phyloP scores from a whole-genome alignment of 2,888 invertebrate species.

The Drosophila anceps region DNA sequence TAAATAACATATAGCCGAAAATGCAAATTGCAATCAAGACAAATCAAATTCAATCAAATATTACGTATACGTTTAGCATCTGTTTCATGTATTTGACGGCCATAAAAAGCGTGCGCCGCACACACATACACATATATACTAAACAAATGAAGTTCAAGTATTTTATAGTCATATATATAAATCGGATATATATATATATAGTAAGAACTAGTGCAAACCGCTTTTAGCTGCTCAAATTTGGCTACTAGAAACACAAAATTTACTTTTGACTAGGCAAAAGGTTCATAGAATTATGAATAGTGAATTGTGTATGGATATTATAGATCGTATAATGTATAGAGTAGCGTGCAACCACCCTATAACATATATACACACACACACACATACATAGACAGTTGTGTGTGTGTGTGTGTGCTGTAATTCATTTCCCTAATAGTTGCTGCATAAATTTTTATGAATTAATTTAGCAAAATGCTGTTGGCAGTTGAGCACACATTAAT shows the following conservation, averaged over 20 bases:
- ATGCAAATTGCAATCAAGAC: slow-evolving; percentile 12
- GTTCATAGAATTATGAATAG: background rate
- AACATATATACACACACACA: slow-evolving; percentile 6
- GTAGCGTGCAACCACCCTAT: slow-evolving; percentile 55
- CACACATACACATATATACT: slow-evolving; percentile 1
- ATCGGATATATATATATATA: slow-evolving; percentile 1
- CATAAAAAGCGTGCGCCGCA: slow-evolving; percentile 18
- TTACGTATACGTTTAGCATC: slow-evolving; percentile 52
- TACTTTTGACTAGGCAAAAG: slow-evolving; percentile 21
- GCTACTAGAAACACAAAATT: slow-evolving; percentile 26
- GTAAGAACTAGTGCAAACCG: slow-evolving; percentile 28
- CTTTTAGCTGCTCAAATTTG: slow-evolving; percentile 11
- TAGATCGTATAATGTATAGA: slow-evolving; percentile 36
- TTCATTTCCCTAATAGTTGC: slow-evolving; percentile 71
- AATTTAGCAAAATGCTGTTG: slow-evolving; percentile 77
- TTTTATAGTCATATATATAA: slow-evolving; percentile 1
- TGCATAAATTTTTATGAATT: slow-evolving; percentile 82
- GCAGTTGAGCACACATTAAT: slow-evolving; percentile 71
- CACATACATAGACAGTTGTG: background rate
- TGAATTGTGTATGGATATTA: slow-evolving; percentile 7
- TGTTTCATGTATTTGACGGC: slow-evolving; percentile 37
- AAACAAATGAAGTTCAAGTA: slow-evolving; percentile 35
- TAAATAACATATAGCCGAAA: slow-evolving; percentile 10
- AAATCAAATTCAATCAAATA: slow-evolving; percentile 20
- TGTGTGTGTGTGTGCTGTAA: slow-evolving; percentile 36